phyloP scores from a whole-genome alignment of 2,888 invertebrate species.

The Scaptomyza polygonia region DNA sequence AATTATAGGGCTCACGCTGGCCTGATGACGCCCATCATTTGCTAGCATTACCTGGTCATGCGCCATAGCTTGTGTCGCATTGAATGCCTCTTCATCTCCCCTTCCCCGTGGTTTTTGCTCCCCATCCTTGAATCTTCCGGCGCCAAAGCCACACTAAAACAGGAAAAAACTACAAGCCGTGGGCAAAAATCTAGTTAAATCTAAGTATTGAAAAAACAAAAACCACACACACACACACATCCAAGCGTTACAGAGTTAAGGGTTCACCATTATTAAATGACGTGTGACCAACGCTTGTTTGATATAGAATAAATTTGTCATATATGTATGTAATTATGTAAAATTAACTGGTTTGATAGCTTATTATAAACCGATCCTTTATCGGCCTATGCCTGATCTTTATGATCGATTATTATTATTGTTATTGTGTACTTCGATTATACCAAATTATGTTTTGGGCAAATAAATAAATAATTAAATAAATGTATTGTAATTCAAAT shows the following conservation, averaged over 20 bases:
- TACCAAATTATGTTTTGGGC: no score
- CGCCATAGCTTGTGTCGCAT: slow-evolving; percentile 91
- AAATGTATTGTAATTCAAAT: no score
- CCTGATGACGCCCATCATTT: slow-evolving; percentile 96
- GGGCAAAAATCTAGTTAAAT: slow-evolving; percentile 30
- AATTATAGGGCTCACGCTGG: slow-evolving; percentile 94
- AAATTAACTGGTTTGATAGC: not conserved
- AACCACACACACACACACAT: slow-evolving; percentile 8
- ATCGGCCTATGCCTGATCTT: not conserved
- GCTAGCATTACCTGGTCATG: slow-evolving; percentile 97
- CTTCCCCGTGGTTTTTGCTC: slow-evolving; percentile 89
- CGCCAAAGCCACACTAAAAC: slow-evolving; percentile 86
- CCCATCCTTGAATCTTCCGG: slow-evolving; percentile 91
- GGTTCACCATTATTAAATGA: slow-evolving; percentile 21
- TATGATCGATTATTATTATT: no score
- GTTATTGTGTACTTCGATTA: no score
- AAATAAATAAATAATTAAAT: no score
- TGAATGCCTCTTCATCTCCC: slow-evolving; percentile 75
- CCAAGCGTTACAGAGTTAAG: slow-evolving; percentile 19
- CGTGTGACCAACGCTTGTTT: slow-evolving; percentile 6
- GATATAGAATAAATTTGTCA: slow-evolving; percentile 14
- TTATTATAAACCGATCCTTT: slow-evolving; percentile 1
- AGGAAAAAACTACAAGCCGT: slow-evolving; percentile 27
- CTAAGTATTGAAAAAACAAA: slow-evolving; percentile 14
- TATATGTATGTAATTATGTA: not conserved